A percentile compares a stretch with the other conserved stretches of the same genome.
Conservation (phyloP, 2,113 vertebrate genomes). For the Catharus fuscescens region DNA sequence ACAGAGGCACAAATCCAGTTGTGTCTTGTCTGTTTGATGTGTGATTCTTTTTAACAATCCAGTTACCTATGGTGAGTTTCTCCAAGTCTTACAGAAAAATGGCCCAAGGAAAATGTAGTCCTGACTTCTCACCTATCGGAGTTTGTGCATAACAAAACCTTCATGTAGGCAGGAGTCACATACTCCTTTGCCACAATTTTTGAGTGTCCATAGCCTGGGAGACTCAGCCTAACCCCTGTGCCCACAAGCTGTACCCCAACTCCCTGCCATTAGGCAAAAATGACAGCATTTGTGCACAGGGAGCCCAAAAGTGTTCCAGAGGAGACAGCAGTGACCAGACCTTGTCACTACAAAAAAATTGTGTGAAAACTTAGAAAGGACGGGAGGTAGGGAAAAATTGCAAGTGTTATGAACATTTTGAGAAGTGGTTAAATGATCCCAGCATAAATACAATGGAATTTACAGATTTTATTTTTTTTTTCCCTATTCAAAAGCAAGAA, state of each 20-base stretch:
- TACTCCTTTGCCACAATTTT: neutral
- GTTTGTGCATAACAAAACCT: neutral
- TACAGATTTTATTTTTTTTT: neutral
- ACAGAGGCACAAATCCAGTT: neutral
- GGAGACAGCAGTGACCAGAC: neutral
- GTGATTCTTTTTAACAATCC: neutral
- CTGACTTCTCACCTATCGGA: neutral
- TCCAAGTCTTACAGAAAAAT: neutral
- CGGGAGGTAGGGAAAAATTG: neutral
- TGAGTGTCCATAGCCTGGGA: neutral
- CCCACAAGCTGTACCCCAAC: neutral
- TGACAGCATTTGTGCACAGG: neutral
- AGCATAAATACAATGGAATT: neutral
- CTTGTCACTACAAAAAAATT: neutral
- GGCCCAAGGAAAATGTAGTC: neutral
- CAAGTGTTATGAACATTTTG: neutral
- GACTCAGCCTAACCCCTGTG: neutral
- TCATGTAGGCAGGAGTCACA: neutral
- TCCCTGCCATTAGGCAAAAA: neutral
- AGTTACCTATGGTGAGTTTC: neutral
- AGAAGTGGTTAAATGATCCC: neutral
- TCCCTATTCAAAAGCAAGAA: neutral
- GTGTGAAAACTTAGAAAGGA: neutral
- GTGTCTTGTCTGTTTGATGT: neutral
- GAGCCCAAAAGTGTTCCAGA: neutral